A percentile compares a stretch with the other conserved stretches of the same genome.
These are phyloP conservation scores for Elmis aenea DNA, from an alignment of 2,888 invertebrate species.

Conservation along the genomic window DNA sequence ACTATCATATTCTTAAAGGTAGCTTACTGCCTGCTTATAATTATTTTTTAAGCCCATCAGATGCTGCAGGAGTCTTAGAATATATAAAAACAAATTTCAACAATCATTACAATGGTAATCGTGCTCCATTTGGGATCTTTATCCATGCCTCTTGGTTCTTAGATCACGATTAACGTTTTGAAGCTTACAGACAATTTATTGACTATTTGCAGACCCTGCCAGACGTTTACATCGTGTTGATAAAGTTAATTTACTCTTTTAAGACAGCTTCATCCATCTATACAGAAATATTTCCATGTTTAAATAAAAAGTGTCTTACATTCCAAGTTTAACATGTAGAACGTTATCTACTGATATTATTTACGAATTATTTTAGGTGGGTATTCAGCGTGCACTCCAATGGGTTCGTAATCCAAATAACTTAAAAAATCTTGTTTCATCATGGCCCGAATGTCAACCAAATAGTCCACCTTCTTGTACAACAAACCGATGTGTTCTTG, in stretches of 20 bases:
- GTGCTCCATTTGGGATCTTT: conserved; percentile 64
- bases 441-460: conserved; percentile 32
- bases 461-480: conserved; percentile 18
- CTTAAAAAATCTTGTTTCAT: conserved; percentile 38
- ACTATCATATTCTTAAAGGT: too few relatives aligned
- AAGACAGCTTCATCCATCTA: too few relatives aligned
- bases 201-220: conserved; percentile 49
- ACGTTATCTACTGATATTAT: too few relatives aligned
- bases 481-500: conserved; percentile 25
- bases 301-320: too few relatives aligned
- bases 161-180: conserved; percentile 45
- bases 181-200: conserved; percentile 54
- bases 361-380: too few relatives aligned
- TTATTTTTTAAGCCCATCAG: conserved; percentile 34
- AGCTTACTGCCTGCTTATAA: too few relatives aligned
- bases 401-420: conserved; percentile 55
- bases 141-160: conserved; percentile 62
- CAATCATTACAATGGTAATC: conserved; percentile 42
- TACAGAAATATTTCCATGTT: too few relatives aligned
- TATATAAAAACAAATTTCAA: conserved; percentile 48
- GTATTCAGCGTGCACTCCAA: too few relatives aligned
- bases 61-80: conserved; percentile 49
- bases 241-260: too few relatives aligned
- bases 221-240: conserved; percentile 62
- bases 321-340: too few relatives aligned